Conservation (phyloP, 2,113 vertebrate genomes). For the Xiphophorus couchianus region DNA sequence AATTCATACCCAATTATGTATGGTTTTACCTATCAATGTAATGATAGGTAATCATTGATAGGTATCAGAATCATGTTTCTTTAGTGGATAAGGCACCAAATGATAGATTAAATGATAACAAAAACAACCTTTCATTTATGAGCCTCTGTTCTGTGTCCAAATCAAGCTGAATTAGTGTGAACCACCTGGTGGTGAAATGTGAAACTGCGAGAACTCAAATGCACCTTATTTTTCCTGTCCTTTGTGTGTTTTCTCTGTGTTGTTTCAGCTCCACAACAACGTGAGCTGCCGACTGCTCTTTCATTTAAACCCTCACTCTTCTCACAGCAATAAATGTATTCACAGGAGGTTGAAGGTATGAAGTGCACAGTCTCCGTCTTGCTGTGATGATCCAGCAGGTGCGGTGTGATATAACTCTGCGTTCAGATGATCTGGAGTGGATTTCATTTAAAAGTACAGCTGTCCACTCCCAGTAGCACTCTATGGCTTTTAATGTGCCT, state of each 20-base stretch:
- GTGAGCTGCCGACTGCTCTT: conserved; percentile 22
- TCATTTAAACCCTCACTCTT: conserved; percentile 40
- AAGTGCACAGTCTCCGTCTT: conserved; percentile 30
- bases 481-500: conserved; percentile 16
- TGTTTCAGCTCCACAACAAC: conserved; percentile 12
- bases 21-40: no score
- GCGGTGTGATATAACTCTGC: conserved; percentile 53
- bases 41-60: no score
- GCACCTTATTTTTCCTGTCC: conserved; percentile 20
- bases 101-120: not conserved
- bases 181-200: conserved; percentile 58
- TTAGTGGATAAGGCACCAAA: no score
- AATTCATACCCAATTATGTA: no score
- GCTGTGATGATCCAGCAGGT: conserved; percentile 16
- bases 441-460: conserved; percentile 53
- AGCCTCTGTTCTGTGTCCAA: not conserved
- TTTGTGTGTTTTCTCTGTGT: conserved; percentile 19
- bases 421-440: conserved; percentile 27
- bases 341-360: conserved; percentile 62
- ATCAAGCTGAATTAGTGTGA: conserved; percentile 1
- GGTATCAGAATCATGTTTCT: no score
- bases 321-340: conserved; percentile 67
- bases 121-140: not conserved
- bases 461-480: conserved; percentile 43
- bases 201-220: conserved; percentile 34